These are phyloP conservation scores for Tachysurus fulvidraco DNA, from an alignment of 2,113 vertebrate species.

Conservation along the genomic window DNA sequence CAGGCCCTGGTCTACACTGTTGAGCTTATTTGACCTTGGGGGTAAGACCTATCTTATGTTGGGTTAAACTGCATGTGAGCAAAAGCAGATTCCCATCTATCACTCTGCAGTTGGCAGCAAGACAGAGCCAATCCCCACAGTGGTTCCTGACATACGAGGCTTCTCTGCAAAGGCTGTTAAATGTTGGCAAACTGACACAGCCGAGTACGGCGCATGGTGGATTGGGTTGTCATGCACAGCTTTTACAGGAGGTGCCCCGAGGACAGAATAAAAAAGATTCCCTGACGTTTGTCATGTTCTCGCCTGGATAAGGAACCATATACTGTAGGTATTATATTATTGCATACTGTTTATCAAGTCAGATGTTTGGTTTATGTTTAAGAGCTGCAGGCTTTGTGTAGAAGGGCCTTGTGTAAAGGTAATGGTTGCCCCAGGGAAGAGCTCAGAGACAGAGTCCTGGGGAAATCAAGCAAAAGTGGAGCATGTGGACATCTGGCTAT, in stretches of 20 bases:
- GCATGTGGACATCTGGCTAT: conserved; percentile 42
- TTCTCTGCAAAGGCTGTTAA: not conserved
- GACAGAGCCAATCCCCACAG: not conserved
- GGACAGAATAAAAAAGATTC: conserved; percentile 13
- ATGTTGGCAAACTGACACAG: conserved; percentile 20
- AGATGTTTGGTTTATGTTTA: conserved; percentile 30
- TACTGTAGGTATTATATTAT: conserved; percentile 23
- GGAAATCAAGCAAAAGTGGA: conserved; percentile 33
- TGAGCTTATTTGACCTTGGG: not conserved
- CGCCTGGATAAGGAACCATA: not conserved
- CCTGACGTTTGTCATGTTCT: not conserved
- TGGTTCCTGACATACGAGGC: conserved; percentile 23
- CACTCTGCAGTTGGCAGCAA: conserved; percentile 2
- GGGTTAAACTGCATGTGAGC: conserved; percentile 6
- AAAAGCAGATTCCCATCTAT: conserved; percentile 24
- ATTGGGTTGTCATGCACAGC: conserved; percentile 8
- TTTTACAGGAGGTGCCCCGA: not conserved
- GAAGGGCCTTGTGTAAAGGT: conserved; percentile 7
- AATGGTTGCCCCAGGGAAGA: conserved; percentile 25
- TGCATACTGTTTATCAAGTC: conserved; percentile 30
- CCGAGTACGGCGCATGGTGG: not conserved
- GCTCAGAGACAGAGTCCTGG: conserved; percentile 30
- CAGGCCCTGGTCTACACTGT: not conserved
- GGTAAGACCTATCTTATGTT: not conserved
- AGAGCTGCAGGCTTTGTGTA: conserved; percentile 21